Evolutionary conservation across 2,888 invertebrate genomes (phyloP), one percentile per base, ranked within the genome.

Genomic region (Tenthredo mesomela): DNA sequence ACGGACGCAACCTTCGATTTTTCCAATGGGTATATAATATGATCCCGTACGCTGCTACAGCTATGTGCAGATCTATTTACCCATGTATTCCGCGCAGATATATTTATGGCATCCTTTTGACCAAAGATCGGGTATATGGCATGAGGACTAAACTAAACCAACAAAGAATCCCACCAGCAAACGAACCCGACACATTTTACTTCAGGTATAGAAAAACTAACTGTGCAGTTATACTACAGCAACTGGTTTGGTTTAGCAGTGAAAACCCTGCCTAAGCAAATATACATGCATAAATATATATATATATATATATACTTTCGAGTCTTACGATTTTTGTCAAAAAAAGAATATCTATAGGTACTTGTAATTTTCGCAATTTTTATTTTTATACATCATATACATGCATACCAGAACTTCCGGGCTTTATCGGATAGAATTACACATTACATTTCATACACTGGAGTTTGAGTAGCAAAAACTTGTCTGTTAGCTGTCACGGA

Each of bases 401-500:
- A n/a, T 33, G 5, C 4, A 3, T 47, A 40, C 9, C 40, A 40
- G 40, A 43, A 10, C 40, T 10, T 43, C 10, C 10, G 40, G 40
- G 1, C 40, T 10, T 43, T 43, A 40, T 40, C 40, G 65, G 15
- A 29, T 0, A 65, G 0, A 65, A 33, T 33, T 2, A 29, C 2
- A 33, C 33, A 67, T 29, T 29, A 21, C 67, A 29, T 33, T 47
- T 4, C 12, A 29, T n/a, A 54, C 7, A 54, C 7, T n/a, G 6
- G 18, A 29, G n/a, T 25, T 12, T 18, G 67, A 67, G 29, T 33
- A 7, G 67, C 33, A 67, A 67, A 67, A 67, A 67, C 15, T 25
- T 43, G 71, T 43, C 71, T 73, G 71, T 73, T 43, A 73, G 71
- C 71, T 73, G 71, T 73, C 71, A 73, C 40, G 43, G 43, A 43